Base-by-base conservation (phyloP, 2,888 invertebrate genomes). In the Malacosoma neustria region DNA sequence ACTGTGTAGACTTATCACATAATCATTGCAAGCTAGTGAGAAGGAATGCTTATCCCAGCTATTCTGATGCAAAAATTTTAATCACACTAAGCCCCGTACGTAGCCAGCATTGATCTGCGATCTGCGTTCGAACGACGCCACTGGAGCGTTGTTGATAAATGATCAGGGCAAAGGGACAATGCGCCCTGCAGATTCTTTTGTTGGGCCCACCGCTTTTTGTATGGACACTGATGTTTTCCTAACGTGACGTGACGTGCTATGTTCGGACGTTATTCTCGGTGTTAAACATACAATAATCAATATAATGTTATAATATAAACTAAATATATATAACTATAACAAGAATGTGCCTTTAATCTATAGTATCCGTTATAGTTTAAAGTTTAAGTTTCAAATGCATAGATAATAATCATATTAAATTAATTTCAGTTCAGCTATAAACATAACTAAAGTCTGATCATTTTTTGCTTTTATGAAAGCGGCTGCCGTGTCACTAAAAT, bases 151-250 rank as follows among this genome's bases (percentile, higher is more conserved):
- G 60, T 58, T 85, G 84, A 85, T 82, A 77, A 85, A 85, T 85
- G 82, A 74, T 71, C 54, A 43, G 37, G 47, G 54, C 53, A 53
- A 22, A 57, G 52, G 70, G 70, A 85, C 84, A 85, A 84, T 81
- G 71, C 74, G 72, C 61, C 65, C 68, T 75, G 80, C 77, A 74
- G 71, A 84, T 79, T 82, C 84, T 79, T 82, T 85, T 84, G 81
- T 80, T 64, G 67, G 62, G 61, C 64, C 58, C 59, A 58, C 56
- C 65, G 59, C 59, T 82, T 82, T 84, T 82, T 84, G 77, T 82
- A 73, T 70, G 76, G 74, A 72, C 77, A 68, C 61, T 65, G 74
- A 74, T 75, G 76, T 72, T 72, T 59, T 64, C 65, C 66, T 66
- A 64, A 67, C 73, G 69, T 65, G 67, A 67, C 67, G 68, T 58